Base-by-base conservation (phyloP, 2,797 vertebrate species). In the Pipistrellus pygmaeus region DNA sequence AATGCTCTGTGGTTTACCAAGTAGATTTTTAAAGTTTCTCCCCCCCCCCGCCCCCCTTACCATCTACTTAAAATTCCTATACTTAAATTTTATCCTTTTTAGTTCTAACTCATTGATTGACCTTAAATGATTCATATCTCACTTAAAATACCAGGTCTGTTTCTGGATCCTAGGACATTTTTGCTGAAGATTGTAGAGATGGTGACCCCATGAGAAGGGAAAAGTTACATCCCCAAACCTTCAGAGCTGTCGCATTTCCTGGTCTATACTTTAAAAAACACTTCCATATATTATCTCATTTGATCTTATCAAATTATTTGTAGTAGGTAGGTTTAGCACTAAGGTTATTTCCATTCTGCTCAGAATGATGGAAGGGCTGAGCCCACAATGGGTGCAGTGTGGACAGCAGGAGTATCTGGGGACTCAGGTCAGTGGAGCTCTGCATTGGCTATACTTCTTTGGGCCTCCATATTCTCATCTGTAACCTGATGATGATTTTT, bases 1-100 rank as follows among this genome's bases (percentile, higher is more conserved):
- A 88, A 66, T 85, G 92, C 71, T 87, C 80, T 90, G 15, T 69
- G 60, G 38, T 55, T 83, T 84, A 55, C 10, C 32, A 89, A 88
- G 44, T 38, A 14, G 10, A 48, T 30, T 86, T 93, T 86, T 41
- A 27, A 76, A 25, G 53, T 10, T 44, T 44, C 0, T 5, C n/a
- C n/a, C n/a, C n/a, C n/a, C n/a, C n/a, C n/a, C n/a, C n/a, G n/a
- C n/a, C 3, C 35, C 4, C 25, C 44, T 23, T 2, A 60, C 23
- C 17, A 23, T 66, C 62, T 85, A 27, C 51, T 92, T 85, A 77
- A 88, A 72, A 64, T 73, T 92, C 46, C 27, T 23, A 21, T 60
- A 64, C 13, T 88, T 27, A 7, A 32, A 27, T 93, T 85, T 30
- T 41, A 51, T 78, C 8, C 21, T 55, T 89, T 48, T 66, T 73